Evolutionary conservation across 2,113 vertebrate species (phyloP).

Genomic region (Aegithalos caudatus): DNA sequence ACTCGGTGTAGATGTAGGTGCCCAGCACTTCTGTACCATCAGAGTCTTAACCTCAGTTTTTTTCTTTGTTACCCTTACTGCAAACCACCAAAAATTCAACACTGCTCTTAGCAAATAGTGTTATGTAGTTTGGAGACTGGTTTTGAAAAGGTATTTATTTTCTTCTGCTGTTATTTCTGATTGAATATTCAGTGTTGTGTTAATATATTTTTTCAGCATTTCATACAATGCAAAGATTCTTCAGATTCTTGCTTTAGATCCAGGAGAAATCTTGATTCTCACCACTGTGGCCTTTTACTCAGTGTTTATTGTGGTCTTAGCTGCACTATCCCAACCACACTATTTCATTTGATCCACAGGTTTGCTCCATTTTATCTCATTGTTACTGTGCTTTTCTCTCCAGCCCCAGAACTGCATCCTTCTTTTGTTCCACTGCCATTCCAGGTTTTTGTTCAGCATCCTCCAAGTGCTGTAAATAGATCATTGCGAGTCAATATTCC

Average conservation of each 20-base stretch:
- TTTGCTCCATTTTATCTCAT: background rate
- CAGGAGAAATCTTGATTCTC: slow-evolving; percentile 19
- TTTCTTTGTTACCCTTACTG: background rate
- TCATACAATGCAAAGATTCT: background rate
- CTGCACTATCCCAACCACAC: background rate
- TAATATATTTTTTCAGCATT: background rate
- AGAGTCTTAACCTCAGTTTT: background rate
- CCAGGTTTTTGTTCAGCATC: background rate
- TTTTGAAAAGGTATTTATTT: background rate
- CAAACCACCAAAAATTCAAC: background rate
- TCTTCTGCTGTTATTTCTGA: background rate
- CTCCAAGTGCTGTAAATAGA: background rate
- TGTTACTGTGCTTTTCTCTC: background rate
- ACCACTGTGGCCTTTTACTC: slow-evolving; percentile 40
- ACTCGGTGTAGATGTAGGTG: background rate
- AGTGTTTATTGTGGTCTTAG: background rate
- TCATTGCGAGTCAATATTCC: background rate
- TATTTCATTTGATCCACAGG: background rate
- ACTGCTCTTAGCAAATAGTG: background rate
- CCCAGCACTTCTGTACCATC: background rate
- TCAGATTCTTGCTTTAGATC: background rate
- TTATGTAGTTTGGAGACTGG: background rate
- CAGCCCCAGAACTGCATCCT: background rate
- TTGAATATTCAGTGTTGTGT: background rate
- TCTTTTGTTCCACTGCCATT: background rate